A percentile compares a stretch with the other conserved stretches of the same genome.
Conservation (phyloP, 2,797 vertebrate genomes). For the Erpetoichthys calabaricus region DNA sequence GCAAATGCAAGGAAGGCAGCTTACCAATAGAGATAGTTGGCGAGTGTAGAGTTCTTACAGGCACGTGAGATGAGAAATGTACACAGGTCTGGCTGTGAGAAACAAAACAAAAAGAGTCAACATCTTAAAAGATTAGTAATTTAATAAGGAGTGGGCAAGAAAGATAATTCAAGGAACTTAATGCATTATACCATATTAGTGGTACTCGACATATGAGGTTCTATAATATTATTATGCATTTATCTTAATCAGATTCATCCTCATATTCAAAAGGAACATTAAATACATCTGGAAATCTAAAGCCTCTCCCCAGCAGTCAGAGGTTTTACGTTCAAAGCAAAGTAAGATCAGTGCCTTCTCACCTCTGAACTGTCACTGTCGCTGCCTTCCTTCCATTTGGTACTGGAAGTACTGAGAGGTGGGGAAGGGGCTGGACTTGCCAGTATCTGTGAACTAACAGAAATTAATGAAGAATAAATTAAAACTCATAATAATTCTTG, state of each 20-base stretch:
- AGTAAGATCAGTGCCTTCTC: constrained; percentile 16
- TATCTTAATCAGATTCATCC: too few species aligned
- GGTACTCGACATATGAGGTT: too few species aligned
- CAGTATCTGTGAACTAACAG: constrained; percentile 72
- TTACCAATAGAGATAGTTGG: constrained; percentile 96
- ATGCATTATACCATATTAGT: too few species aligned
- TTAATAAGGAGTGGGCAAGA: background rate
- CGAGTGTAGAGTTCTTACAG: constrained; percentile 90
- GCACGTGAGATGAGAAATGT: constrained; percentile 94
- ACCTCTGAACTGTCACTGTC: constrained; percentile 85
- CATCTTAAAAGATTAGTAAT: background rate
- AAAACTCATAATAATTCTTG: background rate
- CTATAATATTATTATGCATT: too few species aligned
- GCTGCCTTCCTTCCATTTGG: constrained; percentile 71
- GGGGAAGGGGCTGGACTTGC: constrained; percentile 42
- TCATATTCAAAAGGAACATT: too few species aligned
- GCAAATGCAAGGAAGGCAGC: constrained; percentile 20
- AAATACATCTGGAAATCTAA: too few species aligned
- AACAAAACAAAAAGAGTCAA: constrained; percentile 17
- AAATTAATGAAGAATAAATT: constrained; percentile 3
- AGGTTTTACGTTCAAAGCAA: too few species aligned
- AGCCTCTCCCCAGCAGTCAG: too few species aligned
- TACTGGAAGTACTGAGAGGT: constrained; percentile 40
- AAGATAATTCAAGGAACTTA: background rate
- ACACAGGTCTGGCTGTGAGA: constrained; percentile 79